Evolutionary conservation across 2,888 invertebrate species (phyloP).

Genomic region (Scaptodrosophila latifasciaeformis): DNA sequence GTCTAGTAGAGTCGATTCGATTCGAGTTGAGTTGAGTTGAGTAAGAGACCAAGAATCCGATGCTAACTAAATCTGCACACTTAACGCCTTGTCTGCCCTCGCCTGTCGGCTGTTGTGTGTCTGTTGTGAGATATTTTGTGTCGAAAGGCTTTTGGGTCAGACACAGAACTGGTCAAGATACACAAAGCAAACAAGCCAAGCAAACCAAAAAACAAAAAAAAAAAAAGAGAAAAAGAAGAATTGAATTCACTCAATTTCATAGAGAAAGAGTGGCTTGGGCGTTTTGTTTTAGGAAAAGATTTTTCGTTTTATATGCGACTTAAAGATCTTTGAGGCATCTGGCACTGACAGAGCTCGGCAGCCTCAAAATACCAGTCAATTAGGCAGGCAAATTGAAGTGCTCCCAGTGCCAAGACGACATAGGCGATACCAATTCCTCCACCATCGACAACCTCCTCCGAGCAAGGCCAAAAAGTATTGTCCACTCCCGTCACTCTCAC

Average conservation of each 20-base stretch:
- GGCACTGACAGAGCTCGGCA: too few species aligned
- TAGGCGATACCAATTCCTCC: not conserved
- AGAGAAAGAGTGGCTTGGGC: too few species aligned
- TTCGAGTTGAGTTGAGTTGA: too few species aligned
- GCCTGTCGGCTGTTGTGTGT: slow-evolving; percentile 41
- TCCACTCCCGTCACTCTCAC: not conserved
- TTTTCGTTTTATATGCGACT: too few species aligned
- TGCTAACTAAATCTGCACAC: slow-evolving; percentile 62
- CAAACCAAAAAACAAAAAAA: not conserved
- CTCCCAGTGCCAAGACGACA: not conserved
- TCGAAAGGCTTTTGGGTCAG: not conserved
- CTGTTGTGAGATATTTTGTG: slow-evolving; percentile 3
- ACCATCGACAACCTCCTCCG: not conserved
- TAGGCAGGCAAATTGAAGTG: slow-evolving; percentile 56
- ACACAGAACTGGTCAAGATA: slow-evolving; percentile 36
- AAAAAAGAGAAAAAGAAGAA: slow-evolving; percentile 20
- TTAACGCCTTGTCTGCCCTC: slow-evolving; percentile 48
- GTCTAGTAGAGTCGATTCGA: too few species aligned
- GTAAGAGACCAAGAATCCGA: too few species aligned
- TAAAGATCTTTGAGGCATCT: too few species aligned
- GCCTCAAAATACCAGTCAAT: too few species aligned
- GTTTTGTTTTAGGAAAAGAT: too few species aligned
- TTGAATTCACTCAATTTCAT: slow-evolving; percentile 41
- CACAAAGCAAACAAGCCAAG: slow-evolving; percentile 8
- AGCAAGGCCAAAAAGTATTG: not conserved